Conservation (phyloP, 35 echinoderm and acorn worm genomes). For the Eucidaris tribuloides region DNA sequence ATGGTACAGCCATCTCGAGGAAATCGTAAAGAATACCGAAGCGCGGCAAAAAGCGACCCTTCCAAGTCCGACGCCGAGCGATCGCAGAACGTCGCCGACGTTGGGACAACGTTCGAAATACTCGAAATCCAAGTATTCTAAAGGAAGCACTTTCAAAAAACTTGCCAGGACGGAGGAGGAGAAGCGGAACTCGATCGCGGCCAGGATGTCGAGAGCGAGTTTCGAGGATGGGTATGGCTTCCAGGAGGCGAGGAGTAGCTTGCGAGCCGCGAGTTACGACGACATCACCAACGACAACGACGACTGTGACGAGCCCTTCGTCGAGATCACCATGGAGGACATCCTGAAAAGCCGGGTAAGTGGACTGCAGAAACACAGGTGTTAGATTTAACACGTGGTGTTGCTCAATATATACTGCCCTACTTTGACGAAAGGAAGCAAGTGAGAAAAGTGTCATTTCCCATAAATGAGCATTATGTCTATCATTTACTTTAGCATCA, state of each 20-base stretch:
- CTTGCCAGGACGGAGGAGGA: slow-evolving; percentile 7
- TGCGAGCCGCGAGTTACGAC: background rate
- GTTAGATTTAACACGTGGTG: no score
- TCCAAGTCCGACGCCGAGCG: background rate
- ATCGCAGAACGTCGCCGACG: background rate
- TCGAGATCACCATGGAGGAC: slow-evolving; percentile 15
- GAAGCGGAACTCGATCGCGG: slow-evolving; percentile 1
- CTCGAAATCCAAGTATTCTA: background rate
- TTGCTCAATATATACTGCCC: no score
- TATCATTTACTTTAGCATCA: no score
- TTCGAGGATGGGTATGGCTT: slow-evolving; percentile 14
- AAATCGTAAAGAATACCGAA: background rate
- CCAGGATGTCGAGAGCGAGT: background rate
- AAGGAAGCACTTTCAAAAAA: slow-evolving; percentile 1
- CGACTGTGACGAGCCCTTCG: background rate
- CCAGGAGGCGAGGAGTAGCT: background rate
- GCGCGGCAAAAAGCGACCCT: background rate
- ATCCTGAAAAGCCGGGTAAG: background rate
- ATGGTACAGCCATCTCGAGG: slow-evolving; percentile 23
- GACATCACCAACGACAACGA: background rate
- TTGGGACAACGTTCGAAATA: background rate
- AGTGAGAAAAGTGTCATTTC: no score
- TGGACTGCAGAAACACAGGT: no score
- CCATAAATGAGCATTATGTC: no score
- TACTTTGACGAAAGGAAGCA: no score